These are phyloP conservation scores for Anneissia japonica DNA, from an alignment of 35 echinoderm and acorn worm species.

Conservation along the genomic window DNA sequence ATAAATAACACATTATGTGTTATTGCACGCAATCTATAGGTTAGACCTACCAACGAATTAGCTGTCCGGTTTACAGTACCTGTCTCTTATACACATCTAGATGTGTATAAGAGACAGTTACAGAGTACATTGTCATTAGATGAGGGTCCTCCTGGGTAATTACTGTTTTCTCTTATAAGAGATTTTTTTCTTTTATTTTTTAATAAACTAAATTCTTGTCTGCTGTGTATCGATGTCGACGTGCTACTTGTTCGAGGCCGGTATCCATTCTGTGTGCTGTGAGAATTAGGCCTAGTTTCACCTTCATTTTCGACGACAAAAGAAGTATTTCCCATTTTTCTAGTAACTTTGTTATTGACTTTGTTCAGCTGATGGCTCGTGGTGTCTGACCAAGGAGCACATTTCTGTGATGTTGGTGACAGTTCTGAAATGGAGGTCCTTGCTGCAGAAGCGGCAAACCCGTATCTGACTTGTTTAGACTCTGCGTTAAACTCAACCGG, in stretches of 20 bases:
- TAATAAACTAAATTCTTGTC: background rate
- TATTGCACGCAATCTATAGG: too few relatives aligned
- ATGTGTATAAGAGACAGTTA: too few relatives aligned
- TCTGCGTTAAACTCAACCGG: background rate
- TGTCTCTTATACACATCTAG: too few relatives aligned
- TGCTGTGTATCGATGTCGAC: background rate
- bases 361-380: background rate
- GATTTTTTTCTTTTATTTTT: background rate
- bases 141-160: background rate
- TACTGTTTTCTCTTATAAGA: background rate
- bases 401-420: background rate
- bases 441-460: background rate
- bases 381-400: background rate
- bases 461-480: background rate
- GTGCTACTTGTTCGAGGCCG: background rate
- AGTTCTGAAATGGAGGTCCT: background rate
- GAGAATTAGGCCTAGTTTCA: background rate
- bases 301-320: background rate
- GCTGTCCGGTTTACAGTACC: too few relatives aligned
- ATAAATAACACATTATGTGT: too few relatives aligned
- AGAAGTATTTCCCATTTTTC: background rate
- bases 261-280: background rate
- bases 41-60: too few relatives aligned
- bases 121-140: background rate
- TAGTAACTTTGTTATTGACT: background rate